A percentile compares a stretch with the other conserved stretches of the same genome.
These are phyloP conservation scores for Lophura nycthemera DNA, from an alignment of 2,113 vertebrate species.

Conservation along the genomic window DNA sequence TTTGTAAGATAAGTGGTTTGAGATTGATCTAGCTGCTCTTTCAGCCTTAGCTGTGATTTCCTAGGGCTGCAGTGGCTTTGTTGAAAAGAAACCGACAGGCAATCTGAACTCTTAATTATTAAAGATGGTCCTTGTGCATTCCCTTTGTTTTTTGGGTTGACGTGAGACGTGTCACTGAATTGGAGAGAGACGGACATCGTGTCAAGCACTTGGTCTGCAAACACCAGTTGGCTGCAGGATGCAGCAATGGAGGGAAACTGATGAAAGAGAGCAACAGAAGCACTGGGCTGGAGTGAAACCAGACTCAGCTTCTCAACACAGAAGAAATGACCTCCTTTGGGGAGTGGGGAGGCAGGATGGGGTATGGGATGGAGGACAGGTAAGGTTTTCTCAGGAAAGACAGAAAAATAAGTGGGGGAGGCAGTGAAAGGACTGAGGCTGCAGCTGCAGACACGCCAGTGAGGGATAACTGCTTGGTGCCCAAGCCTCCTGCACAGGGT, in stretches of 20 bases:
- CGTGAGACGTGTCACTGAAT: not conserved
- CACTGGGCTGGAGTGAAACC: not conserved
- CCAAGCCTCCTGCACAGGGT: not conserved
- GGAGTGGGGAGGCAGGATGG: not conserved
- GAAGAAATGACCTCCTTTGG: not conserved
- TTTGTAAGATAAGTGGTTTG: constrained; percentile 19
- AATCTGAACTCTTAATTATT: constrained; percentile 30
- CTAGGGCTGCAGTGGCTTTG: not conserved
- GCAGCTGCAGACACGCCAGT: not conserved
- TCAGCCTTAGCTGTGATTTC: not conserved
- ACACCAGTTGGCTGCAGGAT: not conserved
- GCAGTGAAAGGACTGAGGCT: not conserved
- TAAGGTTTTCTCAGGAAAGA: not conserved
- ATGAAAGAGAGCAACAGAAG: not conserved
- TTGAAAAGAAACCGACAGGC: not conserved
- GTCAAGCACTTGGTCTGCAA: not conserved
- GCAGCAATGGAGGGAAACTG: fast-evolving
- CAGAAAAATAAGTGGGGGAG: not conserved
- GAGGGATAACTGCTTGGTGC: not conserved
- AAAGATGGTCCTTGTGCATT: constrained; percentile 5
- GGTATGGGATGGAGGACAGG: not conserved
- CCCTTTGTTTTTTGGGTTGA: not conserved
- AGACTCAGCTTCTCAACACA: not conserved
- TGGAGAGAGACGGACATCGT: not conserved
- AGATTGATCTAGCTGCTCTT: constrained; percentile 28